Conservation (phyloP, 2,888 invertebrate species). For the Chrysina gloriosa region DNA sequence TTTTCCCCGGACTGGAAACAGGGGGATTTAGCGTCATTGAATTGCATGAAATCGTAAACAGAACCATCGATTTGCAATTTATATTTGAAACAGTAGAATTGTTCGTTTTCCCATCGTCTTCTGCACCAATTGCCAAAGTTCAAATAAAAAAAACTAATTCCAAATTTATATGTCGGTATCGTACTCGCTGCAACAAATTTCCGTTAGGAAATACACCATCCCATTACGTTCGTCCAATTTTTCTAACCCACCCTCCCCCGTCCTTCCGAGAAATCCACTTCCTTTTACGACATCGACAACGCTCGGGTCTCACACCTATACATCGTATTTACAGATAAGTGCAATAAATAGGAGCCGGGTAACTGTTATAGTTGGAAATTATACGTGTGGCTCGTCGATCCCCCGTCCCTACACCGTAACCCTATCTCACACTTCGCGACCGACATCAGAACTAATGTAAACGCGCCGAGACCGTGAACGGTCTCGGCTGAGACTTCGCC, state of each 20-base stretch:
- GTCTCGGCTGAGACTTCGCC: slow-evolving; percentile 41
- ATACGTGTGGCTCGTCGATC: slow-evolving; percentile 4
- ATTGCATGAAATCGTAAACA: too few relatives aligned
- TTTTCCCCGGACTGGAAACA: too few relatives aligned
- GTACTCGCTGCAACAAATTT: background rate
- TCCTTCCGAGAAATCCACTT: background rate
- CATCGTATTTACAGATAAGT: slow-evolving; percentile 31
- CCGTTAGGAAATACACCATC: background rate
- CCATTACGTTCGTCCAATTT: background rate
- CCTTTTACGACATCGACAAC: slow-evolving; percentile 5
- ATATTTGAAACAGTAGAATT: too few relatives aligned
- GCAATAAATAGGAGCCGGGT: slow-evolving; percentile 30
- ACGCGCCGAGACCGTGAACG: slow-evolving; percentile 28
- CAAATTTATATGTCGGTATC: background rate
- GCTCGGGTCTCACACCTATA: background rate
- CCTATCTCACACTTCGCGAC: background rate
- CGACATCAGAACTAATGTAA: slow-evolving; percentile 37
- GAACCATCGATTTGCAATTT: too few relatives aligned
- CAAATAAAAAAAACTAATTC: background rate
- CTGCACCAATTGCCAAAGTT: too few relatives aligned
- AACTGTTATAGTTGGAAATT: slow-evolving; percentile 35
- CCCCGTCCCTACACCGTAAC: too few relatives aligned
- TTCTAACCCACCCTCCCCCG: background rate
- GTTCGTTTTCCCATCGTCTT: too few relatives aligned
- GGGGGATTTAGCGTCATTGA: too few relatives aligned